Percentiles rank a stretch among this genome's conserved stretches.
Evolutionary conservation across 1,140 invertebrate species (phyloP).

Genomic region (Drosophila sp.): DNA sequence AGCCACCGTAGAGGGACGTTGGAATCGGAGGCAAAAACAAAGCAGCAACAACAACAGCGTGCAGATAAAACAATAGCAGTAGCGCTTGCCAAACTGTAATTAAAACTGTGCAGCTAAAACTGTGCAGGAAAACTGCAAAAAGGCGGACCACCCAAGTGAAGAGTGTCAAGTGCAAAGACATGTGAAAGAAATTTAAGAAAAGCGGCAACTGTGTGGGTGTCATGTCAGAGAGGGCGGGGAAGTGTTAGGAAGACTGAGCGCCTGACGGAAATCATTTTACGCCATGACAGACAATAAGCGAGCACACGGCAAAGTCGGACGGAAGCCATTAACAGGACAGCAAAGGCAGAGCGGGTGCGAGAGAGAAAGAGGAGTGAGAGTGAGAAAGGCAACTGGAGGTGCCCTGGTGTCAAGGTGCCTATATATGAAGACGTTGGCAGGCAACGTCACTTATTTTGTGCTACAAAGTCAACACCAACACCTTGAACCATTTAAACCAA

Average conservation of each 20-base stretch:
- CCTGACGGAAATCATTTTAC: slow-evolving; percentile 78
- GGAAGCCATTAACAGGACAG: slow-evolving; percentile 71
- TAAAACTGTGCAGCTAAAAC: slow-evolving; percentile 62
- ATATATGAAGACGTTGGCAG: slow-evolving; percentile 34
- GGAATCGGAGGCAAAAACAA: slow-evolving; percentile 42
- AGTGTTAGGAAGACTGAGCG: background rate
- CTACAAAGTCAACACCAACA: slow-evolving; percentile 80
- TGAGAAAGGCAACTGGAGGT: slow-evolving; percentile 13
- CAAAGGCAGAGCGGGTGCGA: background rate
- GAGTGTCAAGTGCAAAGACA: slow-evolving; percentile 75
- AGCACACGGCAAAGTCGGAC: slow-evolving; percentile 32
- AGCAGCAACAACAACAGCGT: slow-evolving; percentile 62
- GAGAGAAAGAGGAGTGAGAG: background rate
- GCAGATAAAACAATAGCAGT: slow-evolving; percentile 32
- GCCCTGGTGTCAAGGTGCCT: slow-evolving; percentile 32
- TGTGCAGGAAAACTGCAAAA: slow-evolving; percentile 45
- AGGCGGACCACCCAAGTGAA: slow-evolving; percentile 55
- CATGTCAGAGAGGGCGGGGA: slow-evolving; percentile 5
- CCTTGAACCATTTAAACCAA: slow-evolving; percentile 77
- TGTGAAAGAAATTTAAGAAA: slow-evolving; percentile 62
- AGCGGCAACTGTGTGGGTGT: slow-evolving; percentile 16
- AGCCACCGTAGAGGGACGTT: slow-evolving; percentile 30
- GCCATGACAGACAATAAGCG: slow-evolving; percentile 79
- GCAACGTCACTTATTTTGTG: slow-evolving; percentile 37
- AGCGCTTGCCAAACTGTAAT: slow-evolving; percentile 66